Evolutionary conservation across 92 coral and sea anemone species (phyloP).

Genomic region (Zoanthus sansibaricus): DNA sequence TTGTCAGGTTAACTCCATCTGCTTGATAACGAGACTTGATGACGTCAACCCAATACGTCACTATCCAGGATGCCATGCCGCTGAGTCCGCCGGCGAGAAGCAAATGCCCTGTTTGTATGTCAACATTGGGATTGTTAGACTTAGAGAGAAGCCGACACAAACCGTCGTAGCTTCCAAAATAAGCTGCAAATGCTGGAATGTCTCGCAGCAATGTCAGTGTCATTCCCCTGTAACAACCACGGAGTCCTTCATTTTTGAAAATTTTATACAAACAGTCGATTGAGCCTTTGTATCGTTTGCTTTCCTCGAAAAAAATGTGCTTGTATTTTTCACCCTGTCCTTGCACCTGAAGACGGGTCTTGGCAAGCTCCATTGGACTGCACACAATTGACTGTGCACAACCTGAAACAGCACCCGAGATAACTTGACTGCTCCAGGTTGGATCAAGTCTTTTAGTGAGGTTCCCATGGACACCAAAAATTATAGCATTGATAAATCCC

Average conservation of each 20-base stretch:
- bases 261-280: conserved; percentile 84
- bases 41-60: conserved; percentile 84
- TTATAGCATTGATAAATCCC: conserved; percentile 88
- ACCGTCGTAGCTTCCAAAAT: conserved; percentile 86
- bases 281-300: conserved; percentile 72
- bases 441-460: conserved; percentile 72
- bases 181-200: conserved; percentile 80
- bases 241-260: conserved; percentile 69
- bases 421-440: conserved; percentile 61
- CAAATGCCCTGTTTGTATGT: conserved; percentile 68
- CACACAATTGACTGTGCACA: conserved; percentile 83
- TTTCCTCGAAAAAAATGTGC: conserved; percentile 58
- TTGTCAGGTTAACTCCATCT: conserved; percentile 67
- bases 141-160: conserved; percentile 73
- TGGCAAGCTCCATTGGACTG: conserved; percentile 94
- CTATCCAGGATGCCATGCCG: conserved; percentile 89
- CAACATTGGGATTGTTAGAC: conserved; percentile 46
- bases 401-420: conserved; percentile 88
- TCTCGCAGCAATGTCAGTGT: conserved; percentile 77
- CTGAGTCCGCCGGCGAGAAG: conserved; percentile 91
- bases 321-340: conserved; percentile 57
- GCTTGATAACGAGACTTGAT: conserved; percentile 93
- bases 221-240: conserved; percentile 87
- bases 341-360: conserved; percentile 93
- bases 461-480: conserved; percentile 95